These are phyloP conservation scores for Sarcophaga subvicina DNA, from an alignment of 2,888 invertebrate genomes.

Conservation along the genomic window DNA sequence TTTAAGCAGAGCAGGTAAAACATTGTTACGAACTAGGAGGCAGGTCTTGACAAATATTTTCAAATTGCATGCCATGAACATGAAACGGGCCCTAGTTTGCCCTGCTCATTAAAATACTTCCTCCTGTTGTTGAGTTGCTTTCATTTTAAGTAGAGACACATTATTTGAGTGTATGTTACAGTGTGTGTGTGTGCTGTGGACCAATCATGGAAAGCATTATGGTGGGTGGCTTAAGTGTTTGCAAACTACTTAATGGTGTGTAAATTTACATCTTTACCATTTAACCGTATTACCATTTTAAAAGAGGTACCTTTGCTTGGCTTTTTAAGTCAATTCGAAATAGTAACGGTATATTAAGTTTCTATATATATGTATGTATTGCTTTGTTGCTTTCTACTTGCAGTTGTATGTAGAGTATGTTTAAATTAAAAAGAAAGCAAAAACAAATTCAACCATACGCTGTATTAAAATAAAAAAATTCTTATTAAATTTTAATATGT, in stretches of 20 bases:
- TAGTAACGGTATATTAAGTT: constrained; percentile 53
- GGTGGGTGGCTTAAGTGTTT: constrained; percentile 70
- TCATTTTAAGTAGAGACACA: neutral
- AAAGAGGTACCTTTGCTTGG: constrained; percentile 37
- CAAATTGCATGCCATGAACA: neutral
- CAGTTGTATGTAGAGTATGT: neutral
- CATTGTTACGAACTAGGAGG: too few species aligned
- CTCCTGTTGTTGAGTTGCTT: constrained; percentile 3
- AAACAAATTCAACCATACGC: neutral
- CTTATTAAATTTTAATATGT: neutral
- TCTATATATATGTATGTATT: neutral
- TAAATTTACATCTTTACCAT: constrained; percentile 74
- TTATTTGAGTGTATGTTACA: neutral
- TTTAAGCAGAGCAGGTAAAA: neutral
- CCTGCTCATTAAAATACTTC: neutral
- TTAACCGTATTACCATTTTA: constrained; percentile 64
- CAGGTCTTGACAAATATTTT: neutral
- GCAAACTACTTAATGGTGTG: constrained; percentile 80
- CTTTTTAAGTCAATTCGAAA: constrained; percentile 29
- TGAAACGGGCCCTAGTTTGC: neutral
- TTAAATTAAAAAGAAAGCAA: too few species aligned
- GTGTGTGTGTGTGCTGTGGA: neutral
- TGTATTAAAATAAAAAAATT: neutral
- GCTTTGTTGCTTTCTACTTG: neutral
- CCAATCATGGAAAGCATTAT: neutral